Conservation (phyloP, 2,113 vertebrate species). For the Oostethus manadensis region DNA sequence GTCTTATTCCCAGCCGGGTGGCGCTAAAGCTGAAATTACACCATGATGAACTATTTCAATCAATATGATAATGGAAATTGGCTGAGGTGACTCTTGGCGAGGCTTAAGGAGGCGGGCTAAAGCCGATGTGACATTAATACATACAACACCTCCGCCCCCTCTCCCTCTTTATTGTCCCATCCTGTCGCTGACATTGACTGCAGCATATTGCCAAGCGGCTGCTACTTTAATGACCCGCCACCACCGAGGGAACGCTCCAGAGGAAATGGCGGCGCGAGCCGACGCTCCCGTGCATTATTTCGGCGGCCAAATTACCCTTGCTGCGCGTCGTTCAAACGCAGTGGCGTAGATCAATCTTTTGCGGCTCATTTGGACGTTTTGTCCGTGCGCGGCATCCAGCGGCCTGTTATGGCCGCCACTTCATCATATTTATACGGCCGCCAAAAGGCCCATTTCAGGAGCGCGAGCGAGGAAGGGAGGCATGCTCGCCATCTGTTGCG, state of each 20-base stretch:
- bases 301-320: slow-evolving; percentile 80
- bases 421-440: slow-evolving; percentile 99
- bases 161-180: slow-evolving; percentile 65
- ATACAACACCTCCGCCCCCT: slow-evolving; percentile 33
- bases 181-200: slow-evolving; percentile 77
- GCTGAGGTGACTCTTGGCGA: slow-evolving; percentile 75
- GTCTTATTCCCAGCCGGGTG: slow-evolving; percentile 81
- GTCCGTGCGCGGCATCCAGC: slow-evolving; percentile 78
- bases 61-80: slow-evolving; percentile 99
- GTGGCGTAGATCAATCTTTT: slow-evolving; percentile 88
- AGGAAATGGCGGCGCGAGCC: slow-evolving; percentile 77
- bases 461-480: slow-evolving; percentile 93
- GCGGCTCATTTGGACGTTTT: slow-evolving; percentile 83
- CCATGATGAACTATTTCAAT: slow-evolving; percentile 96
- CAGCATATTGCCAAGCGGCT: slow-evolving; percentile 74
- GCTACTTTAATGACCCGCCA: slow-evolving; percentile 82
- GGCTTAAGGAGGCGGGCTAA: slow-evolving; percentile 73
- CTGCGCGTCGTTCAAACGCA: slow-evolving; percentile 81
- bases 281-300: slow-evolving; percentile 75
- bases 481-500: slow-evolving; percentile 95
- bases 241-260: slow-evolving; percentile 77
- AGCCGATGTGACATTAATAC: slow-evolving; percentile 73
- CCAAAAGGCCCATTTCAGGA: slow-evolving; percentile 97
- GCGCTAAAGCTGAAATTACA: slow-evolving; percentile 90
- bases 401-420: slow-evolving; percentile 76